Percentiles rank a stretch among this genome's conserved stretches.
Conservation (phyloP, 2,113 vertebrate genomes). For the Herpetotheres cachinnans region DNA sequence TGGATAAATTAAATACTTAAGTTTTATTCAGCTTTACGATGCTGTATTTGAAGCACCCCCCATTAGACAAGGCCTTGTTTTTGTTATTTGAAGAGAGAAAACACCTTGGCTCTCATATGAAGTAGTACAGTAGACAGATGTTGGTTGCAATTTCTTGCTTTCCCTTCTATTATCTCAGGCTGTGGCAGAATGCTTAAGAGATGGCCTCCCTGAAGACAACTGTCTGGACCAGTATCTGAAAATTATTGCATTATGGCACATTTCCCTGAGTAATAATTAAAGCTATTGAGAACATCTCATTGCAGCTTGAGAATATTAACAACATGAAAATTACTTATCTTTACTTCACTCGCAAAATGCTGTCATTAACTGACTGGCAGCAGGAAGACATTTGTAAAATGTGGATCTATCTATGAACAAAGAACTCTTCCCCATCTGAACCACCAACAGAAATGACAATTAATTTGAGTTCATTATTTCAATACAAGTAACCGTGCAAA, state of each 20-base stretch:
- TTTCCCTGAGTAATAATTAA: neutral
- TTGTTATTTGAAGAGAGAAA: neutral
- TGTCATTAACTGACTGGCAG: neutral
- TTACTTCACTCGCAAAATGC: neutral
- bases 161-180: neutral
- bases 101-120: neutral
- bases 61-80: neutral
- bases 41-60: neutral
- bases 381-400: neutral
- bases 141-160: neutral
- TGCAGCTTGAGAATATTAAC: neutral
- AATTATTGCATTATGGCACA: neutral
- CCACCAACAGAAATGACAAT: neutral
- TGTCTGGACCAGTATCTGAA: neutral
- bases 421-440: neutral
- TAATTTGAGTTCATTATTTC: neutral
- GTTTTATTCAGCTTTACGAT: neutral
- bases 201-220: neutral
- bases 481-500: neutral
- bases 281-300: neutral
- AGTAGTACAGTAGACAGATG: neutral
- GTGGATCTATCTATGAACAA: neutral
- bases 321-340: neutral
- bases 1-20: neutral
- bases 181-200: neutral